These are phyloP conservation scores for Dromius quadrimaculatus DNA, from an alignment of 2,888 invertebrate genomes.

Conservation along the genomic window DNA sequence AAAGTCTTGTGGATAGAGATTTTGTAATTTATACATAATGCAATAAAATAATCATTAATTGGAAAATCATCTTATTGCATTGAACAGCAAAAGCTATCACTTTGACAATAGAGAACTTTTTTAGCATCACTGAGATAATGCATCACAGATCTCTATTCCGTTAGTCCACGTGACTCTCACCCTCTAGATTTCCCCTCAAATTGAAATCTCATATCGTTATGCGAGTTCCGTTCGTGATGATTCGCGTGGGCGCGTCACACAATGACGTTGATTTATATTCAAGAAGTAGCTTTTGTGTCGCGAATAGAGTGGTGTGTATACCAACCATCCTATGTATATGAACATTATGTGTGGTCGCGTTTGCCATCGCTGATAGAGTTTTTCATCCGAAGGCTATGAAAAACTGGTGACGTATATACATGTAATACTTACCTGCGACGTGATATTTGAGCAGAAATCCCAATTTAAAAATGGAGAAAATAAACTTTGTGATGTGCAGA, in stretches of 20 bases:
- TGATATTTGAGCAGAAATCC: no score
- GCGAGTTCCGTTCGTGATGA: conserved; percentile 56
- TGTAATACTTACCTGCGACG: no score
- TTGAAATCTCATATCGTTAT: conserved; percentile 51
- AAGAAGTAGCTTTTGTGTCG: conserved; percentile 58
- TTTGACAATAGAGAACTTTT: no score
- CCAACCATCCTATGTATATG: conserved; percentile 2
- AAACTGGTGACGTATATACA: conserved; percentile 42
- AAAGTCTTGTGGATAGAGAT: no score
- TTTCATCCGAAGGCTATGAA: conserved; percentile 24
- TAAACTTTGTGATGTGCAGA: no score
- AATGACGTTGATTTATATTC: conserved; percentile 61
- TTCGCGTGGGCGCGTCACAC: conserved; percentile 57
- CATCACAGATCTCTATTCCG: neutral
- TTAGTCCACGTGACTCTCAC: conserved; percentile 19
- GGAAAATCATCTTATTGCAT: no score
- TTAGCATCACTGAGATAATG: conserved; percentile 21
- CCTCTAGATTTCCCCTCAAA: conserved; percentile 18
- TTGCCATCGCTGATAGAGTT: conserved; percentile 33
- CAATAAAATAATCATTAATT: no score
- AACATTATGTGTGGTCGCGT: conserved; percentile 42
- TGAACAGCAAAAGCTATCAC: no score
- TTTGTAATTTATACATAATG: no score
- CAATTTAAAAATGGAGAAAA: no score
- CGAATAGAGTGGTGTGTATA: conserved; percentile 49